A percentile compares a stretch with the other conserved stretches of the same genome.
These are phyloP conservation scores for Acipenser ruthenus DNA, from an alignment of 2,797 vertebrate genomes.

Conservation along the genomic window DNA sequence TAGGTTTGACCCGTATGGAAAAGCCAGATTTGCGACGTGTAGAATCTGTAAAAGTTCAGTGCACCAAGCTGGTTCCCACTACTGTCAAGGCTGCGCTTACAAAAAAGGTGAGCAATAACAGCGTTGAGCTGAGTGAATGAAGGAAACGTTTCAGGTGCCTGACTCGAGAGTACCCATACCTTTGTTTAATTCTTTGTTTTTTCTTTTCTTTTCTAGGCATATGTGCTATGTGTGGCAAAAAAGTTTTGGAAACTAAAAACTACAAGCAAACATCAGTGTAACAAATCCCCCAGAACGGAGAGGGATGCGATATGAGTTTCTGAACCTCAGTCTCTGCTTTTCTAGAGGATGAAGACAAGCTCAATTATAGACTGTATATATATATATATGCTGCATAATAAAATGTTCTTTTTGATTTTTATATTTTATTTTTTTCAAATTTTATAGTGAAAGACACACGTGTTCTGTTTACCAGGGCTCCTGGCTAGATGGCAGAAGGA, in stretches of 20 bases:
- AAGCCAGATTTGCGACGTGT: constrained; percentile 85
- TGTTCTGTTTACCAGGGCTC: too few relatives aligned
- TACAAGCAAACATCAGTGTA: constrained; percentile 98
- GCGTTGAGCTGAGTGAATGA: too few relatives aligned
- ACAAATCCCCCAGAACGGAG: constrained; percentile 8
- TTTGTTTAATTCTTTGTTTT: not conserved
- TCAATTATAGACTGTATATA: too few relatives aligned
- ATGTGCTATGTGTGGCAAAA: constrained; percentile 97
- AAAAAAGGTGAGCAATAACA: constrained; percentile 75
- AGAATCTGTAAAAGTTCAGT: constrained; percentile 97
- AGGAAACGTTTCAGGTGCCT: not conserved
- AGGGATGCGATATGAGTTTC: too few relatives aligned
- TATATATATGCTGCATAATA: too few relatives aligned
- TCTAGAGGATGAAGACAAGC: too few relatives aligned
- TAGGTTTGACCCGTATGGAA: constrained; percentile 96
- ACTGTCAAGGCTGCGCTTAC: constrained; percentile 96
- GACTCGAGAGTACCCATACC: not conserved
- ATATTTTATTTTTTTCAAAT: too few relatives aligned
- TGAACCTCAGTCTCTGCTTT: too few relatives aligned
- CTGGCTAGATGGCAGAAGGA: too few relatives aligned
- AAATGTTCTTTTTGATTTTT: too few relatives aligned
- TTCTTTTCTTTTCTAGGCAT: constrained; percentile 65
- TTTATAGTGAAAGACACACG: too few relatives aligned
- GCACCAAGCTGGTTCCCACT: constrained; percentile 92
- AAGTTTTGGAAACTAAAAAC: constrained; percentile 96